Evolutionary conservation across 2,888 invertebrate genomes (phyloP), one percentile per base, ranked within the genome.

Genomic region (Diarsia rubi): DNA sequence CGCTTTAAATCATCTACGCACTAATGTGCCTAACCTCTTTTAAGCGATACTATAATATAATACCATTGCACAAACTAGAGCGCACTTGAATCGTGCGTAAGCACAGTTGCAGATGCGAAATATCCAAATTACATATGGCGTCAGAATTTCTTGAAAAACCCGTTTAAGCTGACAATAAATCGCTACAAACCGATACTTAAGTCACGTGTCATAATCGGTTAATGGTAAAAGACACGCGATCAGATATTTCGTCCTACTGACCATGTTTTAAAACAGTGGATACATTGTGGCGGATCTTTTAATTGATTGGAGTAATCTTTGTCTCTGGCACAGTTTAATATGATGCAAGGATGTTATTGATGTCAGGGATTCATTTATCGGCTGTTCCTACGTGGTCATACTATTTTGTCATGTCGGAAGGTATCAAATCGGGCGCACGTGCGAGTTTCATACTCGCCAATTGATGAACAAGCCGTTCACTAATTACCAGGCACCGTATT

Each of bases 221-320:
- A 79, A 87, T 82, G 59, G 80, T 67, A 66, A 79, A n/a, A 19
- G 59, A 75, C 87, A 85, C 86, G 87, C 85, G 80, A 87, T 75
- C 75, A 52, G 44, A 45, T 71, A 70, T 78, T 68, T 69, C 64
- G 73, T 74, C 70, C 72, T 45, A 73, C 64, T 85, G 70, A 74
- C 73, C 66, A 66, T 69, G 69, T 78, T 77, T 80, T 52, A 76
- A 75, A 76, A 72, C 75, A 75, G 11, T 66, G 69, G 69, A 74
- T 69, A 74, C 66, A 79, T 85, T 85, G 70, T 73, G 68, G 67
- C 67, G 44, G 77, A 70, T 69, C 63, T 74, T 74, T 75, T 75
- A 82, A 85, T 84, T 85, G 73, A 85, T 85, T 24, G 3, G 45
- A 78, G 72, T 79, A 79, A 79, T 70, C 60, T 69, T 78, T 68